Conservation (phyloP, 2,888 invertebrate genomes). For the Amiota minor region DNA sequence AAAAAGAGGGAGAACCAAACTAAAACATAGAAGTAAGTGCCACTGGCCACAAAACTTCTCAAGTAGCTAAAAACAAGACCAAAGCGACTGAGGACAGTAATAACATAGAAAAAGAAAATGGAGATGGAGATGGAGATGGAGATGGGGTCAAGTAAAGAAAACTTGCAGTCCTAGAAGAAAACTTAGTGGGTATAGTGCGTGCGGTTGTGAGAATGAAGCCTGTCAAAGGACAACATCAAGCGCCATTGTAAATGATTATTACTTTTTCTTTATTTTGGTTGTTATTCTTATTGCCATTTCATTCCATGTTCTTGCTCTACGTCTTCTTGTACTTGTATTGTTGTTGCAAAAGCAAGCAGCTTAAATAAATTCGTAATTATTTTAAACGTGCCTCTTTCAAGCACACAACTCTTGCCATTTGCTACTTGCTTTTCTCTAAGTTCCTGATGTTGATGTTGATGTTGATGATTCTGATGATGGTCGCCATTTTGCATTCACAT, state of each 20-base stretch:
- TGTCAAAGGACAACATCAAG: too few species aligned
- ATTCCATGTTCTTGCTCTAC: not conserved
- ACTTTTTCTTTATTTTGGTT: not conserved
- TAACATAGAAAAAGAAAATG: too few species aligned
- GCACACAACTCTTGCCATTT: conserved; percentile 35
- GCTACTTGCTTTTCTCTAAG: not conserved
- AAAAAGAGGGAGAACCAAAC: not conserved
- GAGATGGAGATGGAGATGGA: too few species aligned
- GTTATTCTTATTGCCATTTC: not conserved
- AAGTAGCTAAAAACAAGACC: conserved; percentile 4
- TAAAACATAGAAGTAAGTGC: not conserved
- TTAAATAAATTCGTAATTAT: conserved; percentile 67
- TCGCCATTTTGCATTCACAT: conserved; percentile 25
- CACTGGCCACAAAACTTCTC: conserved; percentile 16
- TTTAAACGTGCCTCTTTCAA: conserved; percentile 55
- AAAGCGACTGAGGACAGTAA: not conserved
- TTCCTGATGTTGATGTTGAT: not conserved
- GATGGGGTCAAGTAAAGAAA: too few species aligned
- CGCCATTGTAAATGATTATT: conserved; percentile 58
- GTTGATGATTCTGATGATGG: not conserved
- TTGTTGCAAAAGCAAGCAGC: conserved; percentile 56
- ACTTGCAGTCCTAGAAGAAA: too few species aligned
- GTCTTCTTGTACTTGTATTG: conserved; percentile 2
- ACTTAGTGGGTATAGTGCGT: too few species aligned
- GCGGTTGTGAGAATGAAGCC: too few species aligned